These are phyloP conservation scores for Pangasius mekongensis DNA, from an alignment of 2,797 vertebrate species.

Conservation along the genomic window DNA sequence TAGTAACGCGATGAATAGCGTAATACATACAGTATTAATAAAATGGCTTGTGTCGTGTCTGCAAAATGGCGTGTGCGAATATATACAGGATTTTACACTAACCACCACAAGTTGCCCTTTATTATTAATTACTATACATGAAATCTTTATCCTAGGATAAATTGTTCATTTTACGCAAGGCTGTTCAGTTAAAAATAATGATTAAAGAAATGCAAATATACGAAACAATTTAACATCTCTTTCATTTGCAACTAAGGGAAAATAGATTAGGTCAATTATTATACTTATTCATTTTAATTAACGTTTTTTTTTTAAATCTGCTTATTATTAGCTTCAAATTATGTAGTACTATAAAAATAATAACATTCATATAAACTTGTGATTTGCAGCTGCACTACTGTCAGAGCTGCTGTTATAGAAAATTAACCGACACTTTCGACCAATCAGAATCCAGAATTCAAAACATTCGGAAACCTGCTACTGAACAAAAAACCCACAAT, in stretches of 20 bases:
- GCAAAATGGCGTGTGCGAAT: neutral
- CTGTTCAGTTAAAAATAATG: too few species aligned
- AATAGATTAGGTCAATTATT: neutral
- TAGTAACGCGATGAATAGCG: neutral
- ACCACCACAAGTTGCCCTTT: neutral
- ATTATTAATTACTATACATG: neutral
- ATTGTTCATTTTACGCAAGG: neutral
- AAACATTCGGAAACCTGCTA: neutral
- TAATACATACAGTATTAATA: too few species aligned
- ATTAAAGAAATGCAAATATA: too few species aligned
- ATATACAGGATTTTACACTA: neutral
- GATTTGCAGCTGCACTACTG: neutral
- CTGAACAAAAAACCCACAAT: neutral
- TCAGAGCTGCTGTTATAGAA: neutral
- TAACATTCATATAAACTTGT: neutral
- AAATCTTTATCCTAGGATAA: neutral
- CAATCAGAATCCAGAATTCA: neutral
- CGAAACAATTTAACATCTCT: too few species aligned
- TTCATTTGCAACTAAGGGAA: neutral
- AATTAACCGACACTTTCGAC: neutral
- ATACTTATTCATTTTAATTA: neutral
- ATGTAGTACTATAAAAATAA: neutral
- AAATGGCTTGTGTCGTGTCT: neutral
- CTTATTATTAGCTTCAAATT: neutral
- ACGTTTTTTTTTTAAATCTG: neutral